phyloP scores from a whole-genome alignment of 2,797 vertebrate species.

The Caiman crocodilus region DNA sequence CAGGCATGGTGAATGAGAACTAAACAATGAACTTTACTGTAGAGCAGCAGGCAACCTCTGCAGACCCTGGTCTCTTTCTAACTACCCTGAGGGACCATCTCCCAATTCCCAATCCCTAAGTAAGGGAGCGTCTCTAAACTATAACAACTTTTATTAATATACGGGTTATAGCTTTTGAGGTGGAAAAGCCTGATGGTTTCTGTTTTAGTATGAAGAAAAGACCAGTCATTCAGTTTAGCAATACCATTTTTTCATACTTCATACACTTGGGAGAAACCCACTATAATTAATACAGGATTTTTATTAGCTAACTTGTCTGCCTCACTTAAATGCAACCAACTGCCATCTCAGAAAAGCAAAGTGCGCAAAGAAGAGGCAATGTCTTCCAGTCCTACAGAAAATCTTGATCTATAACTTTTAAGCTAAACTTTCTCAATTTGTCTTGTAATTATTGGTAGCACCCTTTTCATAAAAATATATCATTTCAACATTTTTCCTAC shows the following conservation, averaged over 20 bases:
- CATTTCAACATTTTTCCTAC: neutral
- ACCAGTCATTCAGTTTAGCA: neutral
- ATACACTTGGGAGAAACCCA: neutral
- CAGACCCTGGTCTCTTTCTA: too few relatives aligned
- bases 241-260: neutral
- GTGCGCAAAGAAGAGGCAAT: neutral
- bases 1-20: too few relatives aligned
- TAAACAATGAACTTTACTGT: too few relatives aligned
- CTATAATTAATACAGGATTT: neutral
- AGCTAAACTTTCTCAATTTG: neutral
- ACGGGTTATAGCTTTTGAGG: neutral
- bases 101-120: too few relatives aligned
- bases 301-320: neutral
- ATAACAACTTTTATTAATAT: neutral
- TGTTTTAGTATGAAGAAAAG: neutral
- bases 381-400: neutral
- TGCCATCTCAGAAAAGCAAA: neutral
- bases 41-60: too few relatives aligned
- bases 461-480: neutral
- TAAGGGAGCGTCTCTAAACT: too few relatives aligned
- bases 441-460: neutral
- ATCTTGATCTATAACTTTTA: neutral
- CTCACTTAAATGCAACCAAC: neutral
- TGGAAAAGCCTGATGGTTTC: neutral
- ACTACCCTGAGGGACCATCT: too few relatives aligned